A percentile compares a stretch with the other conserved stretches of the same genome.
Conservation (phyloP, 2,888 invertebrate genomes). For the Dendrolimus pini region DNA sequence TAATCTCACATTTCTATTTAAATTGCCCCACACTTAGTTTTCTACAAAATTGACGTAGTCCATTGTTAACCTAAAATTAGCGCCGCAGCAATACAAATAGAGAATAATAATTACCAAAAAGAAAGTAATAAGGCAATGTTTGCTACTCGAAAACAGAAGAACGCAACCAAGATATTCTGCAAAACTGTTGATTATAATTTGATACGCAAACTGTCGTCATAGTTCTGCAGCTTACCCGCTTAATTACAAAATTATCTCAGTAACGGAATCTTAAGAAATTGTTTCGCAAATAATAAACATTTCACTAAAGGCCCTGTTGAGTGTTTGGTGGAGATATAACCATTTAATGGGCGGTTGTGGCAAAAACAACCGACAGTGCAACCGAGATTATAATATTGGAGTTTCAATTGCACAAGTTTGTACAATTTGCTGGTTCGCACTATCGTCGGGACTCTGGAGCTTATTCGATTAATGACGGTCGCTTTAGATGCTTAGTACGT, state of each 20-base stretch:
- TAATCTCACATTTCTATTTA: too few relatives aligned
- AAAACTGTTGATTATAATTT: too few relatives aligned
- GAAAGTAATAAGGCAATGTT: too few relatives aligned
- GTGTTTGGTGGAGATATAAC: constrained; percentile 51
- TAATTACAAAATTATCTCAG: background rate
- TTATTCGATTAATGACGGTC: constrained; percentile 14
- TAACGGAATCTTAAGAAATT: constrained; percentile 2
- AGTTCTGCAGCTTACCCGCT: too few relatives aligned
- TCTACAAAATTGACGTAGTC: too few relatives aligned
- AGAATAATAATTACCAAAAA: too few relatives aligned
- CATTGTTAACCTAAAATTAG: too few relatives aligned
- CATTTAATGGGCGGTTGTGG: constrained; percentile 44
- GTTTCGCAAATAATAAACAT: constrained; percentile 1
- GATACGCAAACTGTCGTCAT: too few relatives aligned
- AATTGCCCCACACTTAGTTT: too few relatives aligned
- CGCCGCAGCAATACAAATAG: too few relatives aligned
- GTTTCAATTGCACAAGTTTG: constrained; percentile 71
- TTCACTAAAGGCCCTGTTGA: constrained; percentile 14
- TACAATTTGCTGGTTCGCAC: constrained; percentile 63
- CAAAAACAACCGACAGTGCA: constrained; percentile 60
- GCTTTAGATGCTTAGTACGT: constrained; percentile 11
- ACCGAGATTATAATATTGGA: constrained; percentile 68
- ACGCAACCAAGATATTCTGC: too few relatives aligned
- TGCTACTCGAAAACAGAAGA: too few relatives aligned
- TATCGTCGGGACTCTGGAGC: constrained; percentile 31